phyloP scores from a whole-genome alignment of 1,140 invertebrate species.

The Habropoda laboriosa region DNA sequence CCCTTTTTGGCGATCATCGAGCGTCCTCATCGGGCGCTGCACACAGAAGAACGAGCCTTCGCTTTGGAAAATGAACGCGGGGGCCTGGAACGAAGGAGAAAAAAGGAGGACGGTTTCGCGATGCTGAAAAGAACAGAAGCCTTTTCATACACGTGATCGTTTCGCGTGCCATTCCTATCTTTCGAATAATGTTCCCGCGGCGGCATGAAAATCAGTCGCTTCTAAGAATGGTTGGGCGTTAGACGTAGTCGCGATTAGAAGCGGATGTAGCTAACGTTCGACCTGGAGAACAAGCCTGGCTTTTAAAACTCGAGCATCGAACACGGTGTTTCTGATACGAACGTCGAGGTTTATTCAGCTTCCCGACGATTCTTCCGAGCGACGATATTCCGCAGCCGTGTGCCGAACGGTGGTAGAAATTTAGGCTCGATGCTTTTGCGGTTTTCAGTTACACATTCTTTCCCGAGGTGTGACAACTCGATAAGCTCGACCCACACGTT shows the following conservation, averaged over 20 bases:
- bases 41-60: constrained; percentile 22
- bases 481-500: constrained; percentile 56
- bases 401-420: background rate
- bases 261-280: background rate
- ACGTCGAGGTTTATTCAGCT: background rate
- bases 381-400: too few relatives aligned
- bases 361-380: too few relatives aligned
- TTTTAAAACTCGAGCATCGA: background rate
- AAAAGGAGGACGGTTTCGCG: background rate
- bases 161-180: constrained; percentile 11
- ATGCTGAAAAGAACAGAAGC: constrained; percentile 30
- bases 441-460: constrained; percentile 44
- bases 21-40: constrained; percentile 13
- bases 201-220: constrained; percentile 12
- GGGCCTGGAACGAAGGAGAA: constrained; percentile 15
- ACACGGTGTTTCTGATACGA: background rate
- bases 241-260: background rate
- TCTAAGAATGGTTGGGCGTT: constrained; percentile 11
- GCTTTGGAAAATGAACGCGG: background rate
- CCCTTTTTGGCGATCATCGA: constrained; percentile 47
- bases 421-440: constrained; percentile 5
- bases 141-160: constrained; percentile 27
- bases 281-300: background rate
- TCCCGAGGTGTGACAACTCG: constrained; percentile 38
- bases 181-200: constrained; percentile 33